Percentiles rank a stretch among this genome's conserved stretches.
Conservation (phyloP, 2,797 vertebrate species). For the Okamejei kenojei region DNA sequence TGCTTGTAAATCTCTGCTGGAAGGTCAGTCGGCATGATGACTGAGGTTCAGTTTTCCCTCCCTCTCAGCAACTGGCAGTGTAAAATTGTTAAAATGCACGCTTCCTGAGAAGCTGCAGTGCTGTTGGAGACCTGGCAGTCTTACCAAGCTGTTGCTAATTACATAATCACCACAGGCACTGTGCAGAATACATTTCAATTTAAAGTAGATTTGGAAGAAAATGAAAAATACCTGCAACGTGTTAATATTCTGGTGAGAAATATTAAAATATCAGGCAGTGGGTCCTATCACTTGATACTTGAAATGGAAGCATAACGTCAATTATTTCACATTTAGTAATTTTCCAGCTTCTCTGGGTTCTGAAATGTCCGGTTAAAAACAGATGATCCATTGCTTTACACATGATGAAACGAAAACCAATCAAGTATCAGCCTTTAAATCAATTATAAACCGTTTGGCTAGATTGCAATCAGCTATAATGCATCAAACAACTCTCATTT, state of each 20-base stretch:
- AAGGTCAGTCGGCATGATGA: background rate
- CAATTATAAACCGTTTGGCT: background rate
- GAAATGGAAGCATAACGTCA: background rate
- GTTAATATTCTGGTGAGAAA: background rate
- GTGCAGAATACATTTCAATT: background rate
- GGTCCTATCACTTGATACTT: background rate
- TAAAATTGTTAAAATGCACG: background rate
- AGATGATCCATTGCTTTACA: background rate
- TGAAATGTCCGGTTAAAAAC: background rate
- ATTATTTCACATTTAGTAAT: background rate
- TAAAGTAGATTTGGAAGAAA: background rate
- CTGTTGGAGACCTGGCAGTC: background rate
- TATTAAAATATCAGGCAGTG: background rate
- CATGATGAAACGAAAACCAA: background rate
- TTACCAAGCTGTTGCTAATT: background rate
- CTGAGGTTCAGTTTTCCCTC: background rate
- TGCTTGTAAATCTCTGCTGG: background rate
- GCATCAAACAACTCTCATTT: background rate
- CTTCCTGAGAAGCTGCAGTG: background rate
- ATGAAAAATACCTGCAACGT: background rate
- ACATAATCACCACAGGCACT: background rate
- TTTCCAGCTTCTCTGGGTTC: background rate
- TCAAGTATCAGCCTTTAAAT: too few species aligned
- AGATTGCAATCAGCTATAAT: background rate
- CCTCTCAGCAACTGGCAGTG: background rate